These are phyloP conservation scores for Drosophila bocki DNA, from an alignment of 1,140 invertebrate species.

Conservation along the genomic window DNA sequence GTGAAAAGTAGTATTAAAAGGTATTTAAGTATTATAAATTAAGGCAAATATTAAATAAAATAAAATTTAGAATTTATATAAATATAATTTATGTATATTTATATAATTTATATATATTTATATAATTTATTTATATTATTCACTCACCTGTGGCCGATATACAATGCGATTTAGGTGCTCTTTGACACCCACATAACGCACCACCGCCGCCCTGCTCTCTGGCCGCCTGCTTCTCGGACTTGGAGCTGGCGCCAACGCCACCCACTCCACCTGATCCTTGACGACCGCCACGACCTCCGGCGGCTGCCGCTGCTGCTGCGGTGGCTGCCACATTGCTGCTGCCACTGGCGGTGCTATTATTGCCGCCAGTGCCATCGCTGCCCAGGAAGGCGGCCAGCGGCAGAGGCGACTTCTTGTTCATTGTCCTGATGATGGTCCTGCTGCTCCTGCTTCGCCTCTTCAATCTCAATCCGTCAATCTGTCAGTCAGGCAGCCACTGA, in stretches of 20 bases:
- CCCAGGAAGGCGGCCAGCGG: slow-evolving; percentile 69
- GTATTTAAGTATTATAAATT: too few relatives aligned
- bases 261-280: slow-evolving; percentile 26
- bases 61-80: too few relatives aligned
- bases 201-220: slow-evolving; percentile 36
- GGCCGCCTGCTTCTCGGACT: slow-evolving; percentile 55
- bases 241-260: slow-evolving; percentile 30
- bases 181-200: slow-evolving; percentile 76
- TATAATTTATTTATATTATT: not conserved
- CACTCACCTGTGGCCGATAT: slow-evolving; percentile 84
- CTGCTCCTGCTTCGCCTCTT: slow-evolving; percentile 16
- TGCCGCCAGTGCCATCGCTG: slow-evolving; percentile 47
- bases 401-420: slow-evolving; percentile 79
- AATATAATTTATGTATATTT: not conserved
- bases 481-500: slow-evolving; percentile 23
- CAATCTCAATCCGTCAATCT: slow-evolving; percentile 57
- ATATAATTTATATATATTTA: not conserved
- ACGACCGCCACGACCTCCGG: slow-evolving; percentile 11
- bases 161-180: slow-evolving; percentile 85
- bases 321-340: slow-evolving; percentile 38
- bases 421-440: slow-evolving; percentile 25
- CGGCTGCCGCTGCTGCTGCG: slow-evolving; percentile 28
- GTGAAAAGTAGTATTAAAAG: too few relatives aligned
- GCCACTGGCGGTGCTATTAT: slow-evolving; percentile 37
- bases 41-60: too few relatives aligned